Percentiles rank a stretch among this genome's conserved stretches.
phyloP scores from a whole-genome alignment of 2,797 vertebrate genomes.

The Syngnathus rostellatus region DNA sequence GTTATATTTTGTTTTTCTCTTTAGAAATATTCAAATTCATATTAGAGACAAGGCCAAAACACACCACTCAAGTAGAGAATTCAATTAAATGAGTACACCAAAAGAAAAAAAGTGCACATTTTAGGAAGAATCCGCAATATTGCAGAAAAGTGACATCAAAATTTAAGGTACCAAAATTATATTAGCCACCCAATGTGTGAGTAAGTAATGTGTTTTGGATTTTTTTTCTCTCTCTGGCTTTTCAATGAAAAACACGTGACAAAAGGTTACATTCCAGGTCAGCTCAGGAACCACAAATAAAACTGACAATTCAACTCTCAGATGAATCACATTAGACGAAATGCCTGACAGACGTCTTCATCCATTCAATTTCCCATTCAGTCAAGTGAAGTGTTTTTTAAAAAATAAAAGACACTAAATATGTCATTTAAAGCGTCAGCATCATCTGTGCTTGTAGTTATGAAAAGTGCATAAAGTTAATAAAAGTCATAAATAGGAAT shows the following conservation, averaged over 20 bases:
- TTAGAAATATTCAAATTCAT: conserved; percentile 22
- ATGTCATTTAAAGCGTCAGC: conserved; percentile 38
- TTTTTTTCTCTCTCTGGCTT: conserved; percentile 23
- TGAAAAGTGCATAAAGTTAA: conserved; percentile 43
- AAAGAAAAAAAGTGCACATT: conserved; percentile 21
- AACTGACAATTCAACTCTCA: conserved; percentile 28
- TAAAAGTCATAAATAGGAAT: conserved; percentile 65
- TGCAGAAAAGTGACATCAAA: conserved; percentile 32
- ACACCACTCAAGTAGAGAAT: conserved; percentile 5
- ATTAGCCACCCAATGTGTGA: conserved; percentile 14
- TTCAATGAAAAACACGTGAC: conserved; percentile 35
- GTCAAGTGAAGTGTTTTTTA: conserved; percentile 50
- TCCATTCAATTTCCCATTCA: conserved; percentile 44
- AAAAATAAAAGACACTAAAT: conserved; percentile 60
- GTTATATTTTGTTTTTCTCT: conserved; percentile 7
- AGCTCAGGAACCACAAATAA: conserved; percentile 46
- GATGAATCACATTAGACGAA: conserved; percentile 4
- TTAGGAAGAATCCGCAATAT: conserved; percentile 18
- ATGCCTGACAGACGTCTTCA: conserved; percentile 17
- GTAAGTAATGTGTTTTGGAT: conserved; percentile 9
- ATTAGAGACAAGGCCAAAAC: conserved; percentile 37
- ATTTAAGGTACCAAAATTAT: conserved; percentile 5
- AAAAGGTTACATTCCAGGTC: conserved; percentile 37
- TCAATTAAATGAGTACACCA: conserved; percentile 11
- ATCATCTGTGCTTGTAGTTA: conserved; percentile 33